Conservation (phyloP, 1,140 invertebrate species). For the Bombus fervidus region DNA sequence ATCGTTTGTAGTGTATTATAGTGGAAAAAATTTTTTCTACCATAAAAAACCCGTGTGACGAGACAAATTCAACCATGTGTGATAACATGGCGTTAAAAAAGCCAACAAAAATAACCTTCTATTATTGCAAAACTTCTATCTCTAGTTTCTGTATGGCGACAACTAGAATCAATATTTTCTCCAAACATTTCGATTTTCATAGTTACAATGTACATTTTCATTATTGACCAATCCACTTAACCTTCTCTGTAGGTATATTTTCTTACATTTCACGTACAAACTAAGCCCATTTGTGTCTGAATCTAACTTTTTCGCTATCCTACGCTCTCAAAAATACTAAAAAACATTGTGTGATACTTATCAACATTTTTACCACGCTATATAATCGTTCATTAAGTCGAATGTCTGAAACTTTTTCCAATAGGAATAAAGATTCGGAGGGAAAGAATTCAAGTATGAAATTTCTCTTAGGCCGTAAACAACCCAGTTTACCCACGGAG, state of each 20-base stretch:
- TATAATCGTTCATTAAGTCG: not conserved
- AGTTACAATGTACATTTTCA: not conserved
- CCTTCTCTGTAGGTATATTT: not conserved
- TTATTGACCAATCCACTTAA: not conserved
- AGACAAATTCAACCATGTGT: not conserved
- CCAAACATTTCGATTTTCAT: not conserved
- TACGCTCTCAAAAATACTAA: not conserved
- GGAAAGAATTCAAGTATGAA: not conserved
- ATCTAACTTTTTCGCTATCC: not conserved
- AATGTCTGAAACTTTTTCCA: not conserved
- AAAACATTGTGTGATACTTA: no score
- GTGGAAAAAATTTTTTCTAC: not conserved
- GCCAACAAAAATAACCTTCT: not conserved
- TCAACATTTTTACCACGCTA: no score
- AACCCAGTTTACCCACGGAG: not conserved
- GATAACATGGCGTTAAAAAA: not conserved
- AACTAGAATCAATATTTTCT: not conserved
- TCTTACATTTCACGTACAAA: not conserved
- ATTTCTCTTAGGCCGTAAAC: not conserved
- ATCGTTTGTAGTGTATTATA: not conserved
- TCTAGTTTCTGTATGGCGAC: not conserved
- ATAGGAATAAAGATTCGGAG: not conserved
- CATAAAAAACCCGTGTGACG: not conserved
- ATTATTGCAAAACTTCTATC: not conserved
- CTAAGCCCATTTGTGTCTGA: not conserved